These are phyloP conservation scores for Athalia cordata DNA, from an alignment of 2,888 invertebrate species.

Conservation along the genomic window DNA sequence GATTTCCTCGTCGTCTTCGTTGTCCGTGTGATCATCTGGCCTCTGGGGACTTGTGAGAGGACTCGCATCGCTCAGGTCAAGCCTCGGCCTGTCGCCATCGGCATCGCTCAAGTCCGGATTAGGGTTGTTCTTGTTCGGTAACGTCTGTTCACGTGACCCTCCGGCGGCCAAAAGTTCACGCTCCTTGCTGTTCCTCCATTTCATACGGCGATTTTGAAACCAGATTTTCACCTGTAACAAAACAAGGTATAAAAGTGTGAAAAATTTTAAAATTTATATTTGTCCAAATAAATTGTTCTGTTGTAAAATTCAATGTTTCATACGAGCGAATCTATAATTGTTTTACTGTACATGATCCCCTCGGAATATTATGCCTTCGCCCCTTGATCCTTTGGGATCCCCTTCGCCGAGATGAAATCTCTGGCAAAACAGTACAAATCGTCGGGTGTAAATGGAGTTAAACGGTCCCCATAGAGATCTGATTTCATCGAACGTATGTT, in stretches of 20 bases:
- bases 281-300: no score
- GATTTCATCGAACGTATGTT: constrained; percentile 49
- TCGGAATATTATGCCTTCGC: background rate
- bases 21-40: constrained; percentile 73
- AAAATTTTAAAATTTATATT: background rate
- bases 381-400: constrained; percentile 17
- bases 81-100: constrained; percentile 85
- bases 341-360: background rate
- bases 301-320: no score
- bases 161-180: constrained; percentile 94
- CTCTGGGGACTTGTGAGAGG: constrained; percentile 68
- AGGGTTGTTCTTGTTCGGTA: constrained; percentile 97
- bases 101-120: constrained; percentile 96
- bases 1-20: constrained; percentile 87
- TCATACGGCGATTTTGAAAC: constrained; percentile 99
- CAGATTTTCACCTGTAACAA: constrained; percentile 85
- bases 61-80: constrained; percentile 76
- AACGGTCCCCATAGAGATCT: constrained; percentile 50
- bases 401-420: constrained; percentile 27
- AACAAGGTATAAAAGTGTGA: background rate
- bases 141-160: constrained; percentile 94
- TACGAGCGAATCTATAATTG: background rate
- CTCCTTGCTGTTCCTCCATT: constrained; percentile 98
- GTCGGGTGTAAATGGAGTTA: constrained; percentile 38
- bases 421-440: constrained; percentile 5